A percentile compares a stretch with the other conserved stretches of the same genome.
Conservation (phyloP, 2,113 vertebrate genomes). For the Equus quagga region DNA sequence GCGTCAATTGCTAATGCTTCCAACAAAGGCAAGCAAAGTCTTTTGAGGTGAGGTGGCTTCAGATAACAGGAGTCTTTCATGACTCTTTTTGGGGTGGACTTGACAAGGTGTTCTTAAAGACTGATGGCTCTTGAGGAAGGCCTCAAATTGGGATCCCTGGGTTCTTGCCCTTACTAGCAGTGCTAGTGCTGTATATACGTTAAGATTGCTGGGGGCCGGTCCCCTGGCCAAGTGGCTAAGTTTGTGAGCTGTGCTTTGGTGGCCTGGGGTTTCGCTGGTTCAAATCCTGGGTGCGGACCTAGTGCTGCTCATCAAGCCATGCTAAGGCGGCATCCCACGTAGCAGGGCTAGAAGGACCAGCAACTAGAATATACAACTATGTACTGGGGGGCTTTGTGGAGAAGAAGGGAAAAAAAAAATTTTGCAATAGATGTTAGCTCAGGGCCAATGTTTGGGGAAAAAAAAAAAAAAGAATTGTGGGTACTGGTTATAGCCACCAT, state of each 20-base stretch:
- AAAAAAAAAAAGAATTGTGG: not conserved
- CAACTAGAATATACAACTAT: too few species aligned
- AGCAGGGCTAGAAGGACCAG: too few species aligned
- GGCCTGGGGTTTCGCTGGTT: too few species aligned
- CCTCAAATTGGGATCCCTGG: not conserved
- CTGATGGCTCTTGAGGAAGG: not conserved
- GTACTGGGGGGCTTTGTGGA: too few species aligned
- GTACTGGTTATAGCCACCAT: not conserved
- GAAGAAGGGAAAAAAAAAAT: too few species aligned
- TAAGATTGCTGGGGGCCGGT: not conserved
- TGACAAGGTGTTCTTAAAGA: not conserved
- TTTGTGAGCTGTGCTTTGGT: too few species aligned
- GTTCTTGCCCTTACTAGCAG: not conserved
- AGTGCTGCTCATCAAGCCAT: too few species aligned
- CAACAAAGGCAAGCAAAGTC: slow-evolving; percentile 1
- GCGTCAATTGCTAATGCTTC: not conserved
- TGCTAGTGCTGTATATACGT: not conserved
- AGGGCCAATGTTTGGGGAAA: too few species aligned
- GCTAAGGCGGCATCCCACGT: too few species aligned
- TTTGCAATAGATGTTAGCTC: too few species aligned
- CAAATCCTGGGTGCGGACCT: too few species aligned
- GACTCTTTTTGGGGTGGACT: not conserved
- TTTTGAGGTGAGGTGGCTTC: not conserved
- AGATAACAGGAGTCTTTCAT: not conserved
- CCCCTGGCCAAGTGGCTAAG: too few species aligned